Base-by-base conservation (phyloP, 2,888 invertebrate species). In the Metopia argyrocephala region DNA sequence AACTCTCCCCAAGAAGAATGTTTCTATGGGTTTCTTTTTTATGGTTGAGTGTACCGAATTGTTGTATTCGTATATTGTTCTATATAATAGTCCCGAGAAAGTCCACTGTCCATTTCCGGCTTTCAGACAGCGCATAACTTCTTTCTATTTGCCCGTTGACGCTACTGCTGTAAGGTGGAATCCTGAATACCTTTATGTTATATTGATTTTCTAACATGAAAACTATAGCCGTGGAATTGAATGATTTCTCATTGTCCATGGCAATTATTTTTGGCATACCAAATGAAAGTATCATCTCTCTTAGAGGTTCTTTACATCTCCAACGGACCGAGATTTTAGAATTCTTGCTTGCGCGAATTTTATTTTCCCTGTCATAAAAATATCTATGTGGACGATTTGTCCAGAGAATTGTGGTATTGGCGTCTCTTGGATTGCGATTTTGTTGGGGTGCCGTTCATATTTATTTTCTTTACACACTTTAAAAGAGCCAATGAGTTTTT, bases 51-150 rank as follows among this genome's bases (percentile, higher is more conserved):
- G 56, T 25, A 54, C 21, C 7, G 61, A 68, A 68, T 66, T 28
- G 48, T 66, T 75, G 7, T 75, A 75, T 25, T 65, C 74, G 21
- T 74, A 59, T 2, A 65, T 7, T 9, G 66, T 15, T n/a, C n/a
- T 65, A 7, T 65, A 28, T 18, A 57, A 46, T 18, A 69, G 23
- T 69, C 57, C 68, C 5, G 46, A 46, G 18, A 69, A 69, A 18
- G 57, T 46, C 12, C 5, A 57, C 20, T 52, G 31, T 9, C 25
- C 6, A 1, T 57, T 57, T 18, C 57, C 28, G 1, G 20, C 46
- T 21, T 69, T 69, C 15, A 66, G 18, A 18, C 45, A 56, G 15
- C 46, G 45, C 23, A 66, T 27, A n/a, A 66, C n/a, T n/a, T 66
- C 54, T 31, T 56, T 28, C 48, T 18, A 65, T 28, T 9, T 57